Evolutionary conservation across 2,113 vertebrate genomes (phyloP), one percentile per base, ranked within the genome.

Genomic region (Hypanus sabinus): DNA sequence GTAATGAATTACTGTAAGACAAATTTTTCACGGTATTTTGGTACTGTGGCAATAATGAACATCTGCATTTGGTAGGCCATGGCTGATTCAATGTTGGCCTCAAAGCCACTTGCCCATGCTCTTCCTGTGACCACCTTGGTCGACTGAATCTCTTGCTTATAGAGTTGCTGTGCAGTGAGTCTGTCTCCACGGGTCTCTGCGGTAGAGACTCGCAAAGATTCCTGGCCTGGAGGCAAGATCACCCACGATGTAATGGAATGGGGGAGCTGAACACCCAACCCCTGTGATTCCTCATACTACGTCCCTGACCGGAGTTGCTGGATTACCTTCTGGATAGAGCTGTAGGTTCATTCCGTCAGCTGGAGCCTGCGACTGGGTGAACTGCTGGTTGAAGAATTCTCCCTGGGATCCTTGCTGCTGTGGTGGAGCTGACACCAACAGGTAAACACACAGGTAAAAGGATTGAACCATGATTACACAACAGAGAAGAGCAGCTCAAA

Each of bases 351-450:
- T 93, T 46, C 90, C 90, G 20, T 93, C 90, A 10, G 68, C 9
- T 24, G 68, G 62, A 22, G 18, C 33, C n/a, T 38, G 90, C 12
- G 62, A 14, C 33, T 71, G 90, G 68, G 46, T 93, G 70, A 71
- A 93, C 36, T 93, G 90, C 46, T 38, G 38, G 90, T 73, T 93
- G 70, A 93, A 93, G 36, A 73, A 93, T 71, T 93, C 90, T 73
- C 90, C 90, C 33, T 93, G 90, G 18, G 90, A 14, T 38, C 5
- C 33, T 73, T 12, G 90, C 8, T 71, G 90, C 22, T 71, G 90
- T 22, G 20, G 18, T 27, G 90, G 33, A 71, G 20, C 90, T 93
- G 68, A 24, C 27, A 57, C 11, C 30, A 68, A 46, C 36, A 71
- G 68, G 73, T 12, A 88, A 14, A 88, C 27, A 65, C 10, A 88